Conservation (phyloP, 2,888 invertebrate species). For the Unio pictorum region DNA sequence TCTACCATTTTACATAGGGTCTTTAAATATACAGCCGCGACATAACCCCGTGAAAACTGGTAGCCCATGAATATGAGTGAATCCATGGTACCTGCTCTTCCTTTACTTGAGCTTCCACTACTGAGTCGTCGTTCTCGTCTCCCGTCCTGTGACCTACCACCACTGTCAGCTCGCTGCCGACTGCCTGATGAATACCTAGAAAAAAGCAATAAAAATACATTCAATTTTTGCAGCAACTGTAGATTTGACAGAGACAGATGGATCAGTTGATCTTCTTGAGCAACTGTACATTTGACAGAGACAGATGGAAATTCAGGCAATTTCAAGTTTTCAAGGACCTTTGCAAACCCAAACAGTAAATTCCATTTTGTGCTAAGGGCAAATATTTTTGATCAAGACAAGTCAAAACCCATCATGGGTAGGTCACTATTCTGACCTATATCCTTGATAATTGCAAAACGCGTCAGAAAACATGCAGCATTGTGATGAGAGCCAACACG, state of each 20-base stretch:
- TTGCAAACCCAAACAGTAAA: too few species aligned
- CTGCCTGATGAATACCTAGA: constrained; percentile 18
- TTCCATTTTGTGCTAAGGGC: too few species aligned
- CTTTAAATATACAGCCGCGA: too few species aligned
- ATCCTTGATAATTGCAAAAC: too few species aligned
- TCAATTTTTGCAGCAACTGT: neutral
- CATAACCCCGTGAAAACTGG: neutral
- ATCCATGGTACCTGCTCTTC: constrained; percentile 43
- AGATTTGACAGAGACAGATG: neutral
- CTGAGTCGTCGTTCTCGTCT: constrained; percentile 51
- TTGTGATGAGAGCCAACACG: too few species aligned
- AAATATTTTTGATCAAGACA: too few species aligned
- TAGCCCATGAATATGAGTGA: neutral
- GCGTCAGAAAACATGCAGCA: too few species aligned
- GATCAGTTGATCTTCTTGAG: neutral
- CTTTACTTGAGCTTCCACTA: constrained; percentile 58
- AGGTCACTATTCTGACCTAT: too few species aligned
- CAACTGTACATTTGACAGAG: neutral
- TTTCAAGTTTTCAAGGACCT: too few species aligned
- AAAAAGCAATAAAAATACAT: too few species aligned
- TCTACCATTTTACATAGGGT: too few species aligned
- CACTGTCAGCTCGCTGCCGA: constrained; percentile 14
- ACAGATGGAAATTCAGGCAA: neutral
- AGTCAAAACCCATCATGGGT: too few species aligned
- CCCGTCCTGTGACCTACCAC: constrained; percentile 41